These are phyloP conservation scores for Manacus vitellinus DNA, from an alignment of 2,113 vertebrate species.

Conservation along the genomic window DNA sequence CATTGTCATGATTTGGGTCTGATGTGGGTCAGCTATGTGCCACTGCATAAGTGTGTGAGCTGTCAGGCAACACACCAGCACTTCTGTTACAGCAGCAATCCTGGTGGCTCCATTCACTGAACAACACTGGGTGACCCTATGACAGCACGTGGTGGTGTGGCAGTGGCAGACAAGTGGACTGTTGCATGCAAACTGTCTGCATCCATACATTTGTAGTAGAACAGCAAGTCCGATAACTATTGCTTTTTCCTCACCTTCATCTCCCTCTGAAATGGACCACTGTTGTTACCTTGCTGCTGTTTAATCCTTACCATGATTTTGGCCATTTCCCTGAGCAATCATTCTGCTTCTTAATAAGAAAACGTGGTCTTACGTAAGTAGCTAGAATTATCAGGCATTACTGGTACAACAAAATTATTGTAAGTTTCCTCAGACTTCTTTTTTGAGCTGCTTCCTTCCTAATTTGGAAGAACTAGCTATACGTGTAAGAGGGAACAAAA, in stretches of 20 bases:
- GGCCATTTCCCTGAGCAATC: not conserved
- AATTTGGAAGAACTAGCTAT: not conserved
- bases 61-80: not conserved
- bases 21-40: not conserved
- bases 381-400: not conserved
- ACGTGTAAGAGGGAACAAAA: not conserved
- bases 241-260: not conserved
- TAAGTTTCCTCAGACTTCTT: not conserved
- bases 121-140: not conserved
- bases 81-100: not conserved
- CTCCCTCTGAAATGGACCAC: not conserved
- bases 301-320: not conserved
- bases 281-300: not conserved
- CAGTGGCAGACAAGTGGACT: not conserved
- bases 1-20: fast-evolving
- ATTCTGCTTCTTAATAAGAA: not conserved
- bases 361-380: not conserved
- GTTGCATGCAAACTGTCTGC: fast-evolving
- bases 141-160: fast-evolving
- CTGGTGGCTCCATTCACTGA: not conserved
- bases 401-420: not conserved
- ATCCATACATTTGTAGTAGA: not conserved
- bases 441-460: not conserved
- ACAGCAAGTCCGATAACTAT: not conserved
- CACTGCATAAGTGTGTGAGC: not conserved